phyloP scores from a whole-genome alignment of 92 coral and sea anemone genomes.

The Pocillopora grandis region DNA sequence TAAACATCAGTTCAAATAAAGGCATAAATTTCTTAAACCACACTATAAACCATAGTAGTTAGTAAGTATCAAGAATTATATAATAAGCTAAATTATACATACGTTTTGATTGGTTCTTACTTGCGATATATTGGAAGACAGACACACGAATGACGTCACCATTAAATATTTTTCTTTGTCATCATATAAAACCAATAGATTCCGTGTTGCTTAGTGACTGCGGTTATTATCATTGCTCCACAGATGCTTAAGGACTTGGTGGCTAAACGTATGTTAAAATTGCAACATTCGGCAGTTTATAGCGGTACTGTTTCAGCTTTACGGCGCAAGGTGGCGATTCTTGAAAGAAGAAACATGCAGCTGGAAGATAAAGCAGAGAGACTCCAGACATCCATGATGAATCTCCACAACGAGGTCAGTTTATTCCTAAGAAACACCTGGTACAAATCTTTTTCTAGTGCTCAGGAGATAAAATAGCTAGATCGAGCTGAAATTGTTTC shows the following conservation, averaged over 20 bases:
- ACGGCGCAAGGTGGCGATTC: slow-evolving; percentile 15
- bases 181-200: too few species aligned
- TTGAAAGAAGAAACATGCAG: slow-evolving; percentile 31
- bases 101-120: too few species aligned
- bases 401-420: slow-evolving; percentile 15
- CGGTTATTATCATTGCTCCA: not conserved
- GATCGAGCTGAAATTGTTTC: too few species aligned
- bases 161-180: too few species aligned
- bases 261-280: slow-evolving; percentile 38
- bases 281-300: slow-evolving; percentile 29
- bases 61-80: too few species aligned
- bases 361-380: slow-evolving; percentile 24
- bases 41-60: too few species aligned
- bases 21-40: too few species aligned
- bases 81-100: too few species aligned
- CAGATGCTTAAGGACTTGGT: slow-evolving; percentile 35
- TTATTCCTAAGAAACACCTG: not conserved
- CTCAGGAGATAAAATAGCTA: not conserved
- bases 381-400: slow-evolving; percentile 2
- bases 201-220: too few species aligned
- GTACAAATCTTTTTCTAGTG: not conserved
- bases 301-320: slow-evolving; percentile 24
- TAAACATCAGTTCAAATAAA: too few species aligned
- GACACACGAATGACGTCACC: too few species aligned
- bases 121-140: too few species aligned